These are phyloP conservation scores for Agonopterix subpropinquella DNA, from an alignment of 2,888 invertebrate species.

Conservation along the genomic window DNA sequence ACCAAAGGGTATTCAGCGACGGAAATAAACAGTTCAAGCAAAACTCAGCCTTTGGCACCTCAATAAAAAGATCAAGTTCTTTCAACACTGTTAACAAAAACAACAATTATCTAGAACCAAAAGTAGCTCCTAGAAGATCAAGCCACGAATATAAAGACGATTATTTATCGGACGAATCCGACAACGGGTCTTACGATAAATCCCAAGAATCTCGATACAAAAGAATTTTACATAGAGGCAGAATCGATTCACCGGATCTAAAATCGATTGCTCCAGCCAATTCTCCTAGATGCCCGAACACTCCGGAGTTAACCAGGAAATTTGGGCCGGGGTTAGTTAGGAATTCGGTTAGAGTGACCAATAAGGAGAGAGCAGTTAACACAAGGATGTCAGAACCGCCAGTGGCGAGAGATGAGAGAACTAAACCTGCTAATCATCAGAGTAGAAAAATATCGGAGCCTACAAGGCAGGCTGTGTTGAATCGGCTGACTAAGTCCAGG, in stretches of 20 bases:
- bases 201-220: constrained; percentile 76
- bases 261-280: constrained; percentile 64
- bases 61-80: constrained; percentile 81
- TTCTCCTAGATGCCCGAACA: constrained; percentile 75
- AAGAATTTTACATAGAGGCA: constrained; percentile 82
- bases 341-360: constrained; percentile 54
- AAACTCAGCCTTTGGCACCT: constrained; percentile 44
- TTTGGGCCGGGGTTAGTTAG: constrained; percentile 68
- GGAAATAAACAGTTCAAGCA: constrained; percentile 33
- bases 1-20: constrained; percentile 45
- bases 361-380: constrained; percentile 71
- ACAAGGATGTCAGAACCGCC: constrained; percentile 77
- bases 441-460: constrained; percentile 61
- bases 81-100: constrained; percentile 73
- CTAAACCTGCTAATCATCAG: constrained; percentile 52
- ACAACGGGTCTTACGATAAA: constrained; percentile 53
- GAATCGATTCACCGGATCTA: constrained; percentile 74
- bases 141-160: constrained; percentile 52
- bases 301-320: constrained; percentile 77
- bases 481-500: constrained; percentile 63
- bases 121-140: constrained; percentile 41
- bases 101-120: constrained; percentile 52
- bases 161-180: constrained; percentile 60
- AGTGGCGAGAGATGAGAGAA: constrained; percentile 46
- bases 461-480: constrained; percentile 52